A percentile compares a stretch with the other conserved stretches of the same genome.
Conservation (phyloP, 2,797 vertebrate genomes). For the Megaceryle alcyon region DNA sequence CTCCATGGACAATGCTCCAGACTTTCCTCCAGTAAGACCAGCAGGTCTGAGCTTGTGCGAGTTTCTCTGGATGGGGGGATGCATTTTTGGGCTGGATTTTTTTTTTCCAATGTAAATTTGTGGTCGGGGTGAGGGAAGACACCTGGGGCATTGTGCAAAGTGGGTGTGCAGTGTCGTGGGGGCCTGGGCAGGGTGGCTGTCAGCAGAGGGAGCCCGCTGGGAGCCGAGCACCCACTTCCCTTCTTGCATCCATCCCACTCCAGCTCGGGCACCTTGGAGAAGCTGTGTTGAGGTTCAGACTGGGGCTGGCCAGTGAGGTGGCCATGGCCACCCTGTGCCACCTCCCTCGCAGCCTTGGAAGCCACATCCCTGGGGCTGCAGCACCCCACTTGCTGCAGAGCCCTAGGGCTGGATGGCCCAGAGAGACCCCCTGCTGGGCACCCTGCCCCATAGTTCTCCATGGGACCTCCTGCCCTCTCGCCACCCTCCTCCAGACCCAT, state of each 20-base stretch:
- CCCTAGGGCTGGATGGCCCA: rapidly evolving
- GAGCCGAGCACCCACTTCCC: neutral
- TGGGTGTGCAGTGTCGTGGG: rapidly evolving
- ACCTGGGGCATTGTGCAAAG: rapidly evolving
- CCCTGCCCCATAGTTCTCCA: neutral
- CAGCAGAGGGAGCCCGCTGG: constrained; percentile 17
- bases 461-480: neutral
- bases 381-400: neutral
- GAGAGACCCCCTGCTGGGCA: rapidly evolving
- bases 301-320: neutral
- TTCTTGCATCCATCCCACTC: neutral
- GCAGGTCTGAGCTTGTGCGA: neutral
- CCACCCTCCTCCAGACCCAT: neutral
- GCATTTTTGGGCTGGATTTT: neutral
- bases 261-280: rapidly evolving
- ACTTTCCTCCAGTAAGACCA: rapidly evolving
- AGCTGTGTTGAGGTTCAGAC: too few species aligned
- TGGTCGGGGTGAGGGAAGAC: neutral
- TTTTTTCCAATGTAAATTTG: neutral
- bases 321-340: neutral
- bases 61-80: neutral
- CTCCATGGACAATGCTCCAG: neutral
- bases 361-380: neutral
- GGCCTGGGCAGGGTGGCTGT: rapidly evolving
- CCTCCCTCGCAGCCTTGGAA: neutral